Conservation (phyloP, 2,797 vertebrate genomes). For the Prunella strophiata region DNA sequence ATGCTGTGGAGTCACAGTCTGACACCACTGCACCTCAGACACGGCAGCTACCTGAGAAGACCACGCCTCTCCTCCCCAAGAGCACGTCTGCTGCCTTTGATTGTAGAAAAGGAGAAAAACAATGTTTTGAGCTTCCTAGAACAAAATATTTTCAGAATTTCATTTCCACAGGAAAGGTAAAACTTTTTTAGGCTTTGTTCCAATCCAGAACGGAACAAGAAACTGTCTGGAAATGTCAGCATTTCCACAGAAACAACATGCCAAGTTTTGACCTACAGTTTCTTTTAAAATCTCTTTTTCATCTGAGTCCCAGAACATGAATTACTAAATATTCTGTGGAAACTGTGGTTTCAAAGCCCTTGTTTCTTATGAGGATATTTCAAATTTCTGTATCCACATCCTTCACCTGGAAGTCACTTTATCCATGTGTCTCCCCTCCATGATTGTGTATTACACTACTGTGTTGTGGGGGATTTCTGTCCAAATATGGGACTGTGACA, state of each 20-base stretch:
- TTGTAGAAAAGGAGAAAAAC: neutral
- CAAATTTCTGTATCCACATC: neutral
- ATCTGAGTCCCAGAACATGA: neutral
- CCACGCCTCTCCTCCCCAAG: fast-evolving
- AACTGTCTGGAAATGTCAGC: conserved; percentile 25
- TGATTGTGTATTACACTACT: neutral
- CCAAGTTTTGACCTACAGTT: neutral
- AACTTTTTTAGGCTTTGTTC: neutral
- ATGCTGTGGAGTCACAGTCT: neutral
- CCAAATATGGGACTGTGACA: neutral
- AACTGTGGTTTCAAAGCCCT: neutral
- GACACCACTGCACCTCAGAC: neutral
- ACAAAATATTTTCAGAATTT: conserved; percentile 16
- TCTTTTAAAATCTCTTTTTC: neutral
- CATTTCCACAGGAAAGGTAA: neutral
- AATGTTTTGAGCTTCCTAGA: neutral
- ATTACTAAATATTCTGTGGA: neutral
- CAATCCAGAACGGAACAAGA: neutral
- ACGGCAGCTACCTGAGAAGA: neutral
- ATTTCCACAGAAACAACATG: conserved; percentile 11
- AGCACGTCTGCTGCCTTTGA: neutral
- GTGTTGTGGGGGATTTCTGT: neutral
- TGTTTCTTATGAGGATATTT: neutral
- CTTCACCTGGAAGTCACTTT: neutral
- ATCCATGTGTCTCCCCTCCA: neutral